Conservation (phyloP, 2,113 vertebrate species). For the Typhlomys cinereus region DNA sequence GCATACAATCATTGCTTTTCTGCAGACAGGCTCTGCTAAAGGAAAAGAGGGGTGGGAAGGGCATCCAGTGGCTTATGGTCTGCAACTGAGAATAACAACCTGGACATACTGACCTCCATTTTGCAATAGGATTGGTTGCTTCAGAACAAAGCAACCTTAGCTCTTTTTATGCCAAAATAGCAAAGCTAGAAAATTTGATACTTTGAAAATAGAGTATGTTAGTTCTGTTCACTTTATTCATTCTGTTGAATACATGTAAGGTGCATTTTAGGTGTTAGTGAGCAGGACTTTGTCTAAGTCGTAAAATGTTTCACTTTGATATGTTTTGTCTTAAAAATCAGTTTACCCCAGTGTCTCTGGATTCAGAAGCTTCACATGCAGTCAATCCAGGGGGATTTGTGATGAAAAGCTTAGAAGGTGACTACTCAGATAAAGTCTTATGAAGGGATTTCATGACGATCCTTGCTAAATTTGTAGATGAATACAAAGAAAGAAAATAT, state of each 20-base stretch:
- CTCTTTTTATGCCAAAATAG: conserved; percentile 63
- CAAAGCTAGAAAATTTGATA: neutral
- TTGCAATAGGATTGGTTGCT: conserved; percentile 53
- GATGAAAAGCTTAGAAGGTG: neutral
- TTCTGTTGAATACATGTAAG: neutral
- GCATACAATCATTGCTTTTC: neutral
- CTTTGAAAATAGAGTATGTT: conserved; percentile 45
- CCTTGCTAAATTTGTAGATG: neutral
- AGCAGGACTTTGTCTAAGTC: neutral
- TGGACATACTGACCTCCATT: conserved; percentile 46
- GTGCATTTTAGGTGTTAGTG: neutral
- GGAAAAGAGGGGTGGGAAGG: conserved; percentile 11
- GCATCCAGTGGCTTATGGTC: conserved; percentile 44
- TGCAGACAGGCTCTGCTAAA: neutral
- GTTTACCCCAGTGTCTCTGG: neutral
- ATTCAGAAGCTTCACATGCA: neutral
- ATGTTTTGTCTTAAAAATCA: neutral
- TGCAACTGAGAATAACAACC: conserved; percentile 11
- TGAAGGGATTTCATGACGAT: neutral
- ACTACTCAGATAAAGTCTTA: neutral
- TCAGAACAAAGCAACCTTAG: neutral
- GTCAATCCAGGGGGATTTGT: neutral
- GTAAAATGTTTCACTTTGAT: neutral
- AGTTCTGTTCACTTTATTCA: neutral
- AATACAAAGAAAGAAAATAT: neutral